Conservation (phyloP, 1,140 invertebrate genomes). For the Penaeus japonicus region DNA sequence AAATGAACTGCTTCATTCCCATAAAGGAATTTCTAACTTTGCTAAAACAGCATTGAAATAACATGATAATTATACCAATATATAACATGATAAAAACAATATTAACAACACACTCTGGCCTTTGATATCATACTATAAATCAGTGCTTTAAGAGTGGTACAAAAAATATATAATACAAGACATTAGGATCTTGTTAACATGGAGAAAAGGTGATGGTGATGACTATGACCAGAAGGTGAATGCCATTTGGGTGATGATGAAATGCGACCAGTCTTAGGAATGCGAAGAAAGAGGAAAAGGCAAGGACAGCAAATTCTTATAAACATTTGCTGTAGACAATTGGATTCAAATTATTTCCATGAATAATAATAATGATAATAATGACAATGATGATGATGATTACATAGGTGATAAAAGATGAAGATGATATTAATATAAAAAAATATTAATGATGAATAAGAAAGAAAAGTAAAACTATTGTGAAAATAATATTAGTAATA, state of each 20-base stretch:
- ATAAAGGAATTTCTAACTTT: conserved; percentile 50
- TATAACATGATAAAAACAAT: conserved; percentile 51
- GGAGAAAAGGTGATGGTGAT: conserved; percentile 38
- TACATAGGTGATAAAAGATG: too few species aligned
- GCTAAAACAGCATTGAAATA: conserved; percentile 49
- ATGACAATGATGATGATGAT: too few species aligned
- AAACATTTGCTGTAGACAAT: too few species aligned
- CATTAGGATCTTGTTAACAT: conserved; percentile 37
- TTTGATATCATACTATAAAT: conserved; percentile 54
- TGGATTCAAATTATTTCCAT: too few species aligned
- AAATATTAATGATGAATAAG: too few species aligned
- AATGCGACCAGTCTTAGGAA: conserved; percentile 30
- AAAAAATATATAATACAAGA: conserved; percentile 53
- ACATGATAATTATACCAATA: conserved; percentile 54
- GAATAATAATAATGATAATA: too few species aligned
- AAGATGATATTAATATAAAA: too few species aligned
- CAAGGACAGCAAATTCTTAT: too few species aligned
- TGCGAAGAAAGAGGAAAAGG: neutral
- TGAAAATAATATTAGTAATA: too few species aligned
- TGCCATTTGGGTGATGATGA: conserved; percentile 40
- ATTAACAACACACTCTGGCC: conserved; percentile 52
- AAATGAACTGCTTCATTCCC: conserved; percentile 35
- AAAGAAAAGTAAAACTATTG: too few species aligned
- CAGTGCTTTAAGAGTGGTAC: conserved; percentile 53
- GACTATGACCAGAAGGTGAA: conserved; percentile 34